Base-by-base conservation (phyloP, 1,140 invertebrate genomes). In the Drosophila busckii region DNA sequence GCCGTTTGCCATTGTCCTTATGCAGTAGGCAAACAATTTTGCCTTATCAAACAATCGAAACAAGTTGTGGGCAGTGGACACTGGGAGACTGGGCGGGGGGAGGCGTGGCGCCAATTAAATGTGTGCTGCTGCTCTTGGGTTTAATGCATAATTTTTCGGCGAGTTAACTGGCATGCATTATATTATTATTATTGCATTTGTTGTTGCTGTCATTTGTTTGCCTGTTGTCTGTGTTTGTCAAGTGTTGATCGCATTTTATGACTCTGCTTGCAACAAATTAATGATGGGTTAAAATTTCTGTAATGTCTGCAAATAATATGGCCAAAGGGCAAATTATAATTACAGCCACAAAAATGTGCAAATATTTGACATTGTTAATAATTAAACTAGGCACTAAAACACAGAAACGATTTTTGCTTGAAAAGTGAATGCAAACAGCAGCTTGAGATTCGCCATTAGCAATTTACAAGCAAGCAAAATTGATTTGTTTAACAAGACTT, bases 71-170 rank as follows among this genome's bases (percentile, higher is more conserved):
- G 28, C 42, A 20, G 28, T 16, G n/a, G 22, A 23, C 34, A 8
- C 10, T 26, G 16, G 13, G 9, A 22, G 6, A 17, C 20, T 20
- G 35, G 2, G 10, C 25, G 16, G 25, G 2, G 12, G 35, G 4
- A 9, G 38, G 55, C 17, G 37, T 41, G 22, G 22, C n/a, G 22
- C 31, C 55, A 70, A 70, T 70, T 76, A 61, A 76, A 66, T 44
- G 56, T 49, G n/a, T n/a, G n/a, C n/a, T n/a, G n/a, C 52, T 28
- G 5, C 19, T 41, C 46, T 19, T 38, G 29, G 31, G 59, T 68
- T 69, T 61, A 62, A 78, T 70, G 55, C 62, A 78, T 66, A 53
- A 58, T 44, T 66, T 54, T 70, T 63, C 31, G 25, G 34, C 28
- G 49, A 50, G 63, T 70, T 54, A 49, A 56, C 20, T n/a, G n/a